phyloP scores from a whole-genome alignment of 2,888 invertebrate species.

The Halictus quadricinctus region DNA sequence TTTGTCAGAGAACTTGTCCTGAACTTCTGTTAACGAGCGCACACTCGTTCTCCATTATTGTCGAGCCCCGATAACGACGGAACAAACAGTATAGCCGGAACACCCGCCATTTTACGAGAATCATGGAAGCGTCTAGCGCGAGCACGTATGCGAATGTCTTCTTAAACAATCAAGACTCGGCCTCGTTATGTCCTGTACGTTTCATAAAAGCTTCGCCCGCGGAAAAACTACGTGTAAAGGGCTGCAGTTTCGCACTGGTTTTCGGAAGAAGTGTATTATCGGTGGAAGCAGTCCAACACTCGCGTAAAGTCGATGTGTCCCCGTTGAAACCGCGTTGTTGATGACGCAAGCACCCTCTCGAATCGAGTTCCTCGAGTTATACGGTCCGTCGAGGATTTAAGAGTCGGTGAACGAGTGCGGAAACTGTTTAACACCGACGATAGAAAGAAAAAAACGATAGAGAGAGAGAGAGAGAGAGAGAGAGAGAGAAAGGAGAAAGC shows the following conservation, averaged over 20 bases:
- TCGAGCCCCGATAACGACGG: too few species aligned
- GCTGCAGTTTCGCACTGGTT: neutral
- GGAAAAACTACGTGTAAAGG: neutral
- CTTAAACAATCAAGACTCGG: neutral
- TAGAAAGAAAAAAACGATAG: neutral
- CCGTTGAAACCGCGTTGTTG: neutral
- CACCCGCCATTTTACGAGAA: neutral
- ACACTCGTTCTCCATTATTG: too few species aligned
- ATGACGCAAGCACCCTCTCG: constrained; percentile 28
- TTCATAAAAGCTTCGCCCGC: neutral
- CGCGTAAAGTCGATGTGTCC: constrained; percentile 23
- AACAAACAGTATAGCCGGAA: too few species aligned
- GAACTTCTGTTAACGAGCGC: too few species aligned
- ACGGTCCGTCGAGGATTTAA: constrained; percentile 13
- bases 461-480: too few species aligned
- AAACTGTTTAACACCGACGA: neutral
- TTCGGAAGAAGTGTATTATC: neutral
- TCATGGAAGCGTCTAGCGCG: neutral
- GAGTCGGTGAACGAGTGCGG: too few species aligned
- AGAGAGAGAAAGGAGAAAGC: neutral
- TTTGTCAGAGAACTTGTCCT: too few species aligned
- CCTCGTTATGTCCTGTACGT: neutral
- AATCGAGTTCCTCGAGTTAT: constrained; percentile 26
- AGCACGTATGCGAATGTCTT: neutral
- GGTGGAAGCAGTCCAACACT: neutral